Evolutionary conservation across 53 echinoderm and acorn worm genomes (phyloP).

Genomic region (Zoroaster sp.): DNA sequence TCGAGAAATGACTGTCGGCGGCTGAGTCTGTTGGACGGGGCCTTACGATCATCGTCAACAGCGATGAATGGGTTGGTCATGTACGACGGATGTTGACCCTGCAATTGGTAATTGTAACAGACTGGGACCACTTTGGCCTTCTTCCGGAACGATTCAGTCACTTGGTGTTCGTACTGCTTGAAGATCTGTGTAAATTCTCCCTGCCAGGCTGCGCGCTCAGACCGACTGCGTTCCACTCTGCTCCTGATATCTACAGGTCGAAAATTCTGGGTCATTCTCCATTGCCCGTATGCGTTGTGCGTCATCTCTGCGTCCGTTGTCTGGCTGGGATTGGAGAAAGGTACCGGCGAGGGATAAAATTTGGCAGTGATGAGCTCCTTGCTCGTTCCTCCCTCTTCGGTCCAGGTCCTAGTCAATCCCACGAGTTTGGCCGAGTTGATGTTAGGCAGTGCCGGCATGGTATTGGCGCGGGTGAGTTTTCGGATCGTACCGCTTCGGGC

Average conservation of each 20-base stretch:
- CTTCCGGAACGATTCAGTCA: conserved; percentile 67
- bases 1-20: conserved; percentile 51
- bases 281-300: conserved; percentile 16
- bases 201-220: conserved; percentile 18
- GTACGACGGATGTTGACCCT: not conserved
- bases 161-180: conserved; percentile 77
- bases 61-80: not conserved
- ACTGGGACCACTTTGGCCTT: conserved; percentile 37
- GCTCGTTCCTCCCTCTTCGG: not conserved
- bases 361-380: conserved; percentile 45
- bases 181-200: conserved; percentile 71
- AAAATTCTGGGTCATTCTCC: conserved; percentile 8
- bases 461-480: not conserved
- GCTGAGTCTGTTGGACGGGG: conserved; percentile 5
- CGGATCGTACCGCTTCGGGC: not conserved
- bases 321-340: conserved; percentile 4
- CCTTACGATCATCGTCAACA: conserved; percentile 4
- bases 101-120: not conserved
- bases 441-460: conserved; percentile 20
- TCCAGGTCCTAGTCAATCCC: conserved; percentile 51
- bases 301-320: conserved; percentile 39
- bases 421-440: conserved; percentile 48
- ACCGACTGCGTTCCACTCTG: not conserved
- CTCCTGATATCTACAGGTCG: not conserved
- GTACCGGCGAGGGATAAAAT: conserved; percentile 59